phyloP scores from a whole-genome alignment of 1,140 invertebrate genomes.

The Drosophila neocordata region DNA sequence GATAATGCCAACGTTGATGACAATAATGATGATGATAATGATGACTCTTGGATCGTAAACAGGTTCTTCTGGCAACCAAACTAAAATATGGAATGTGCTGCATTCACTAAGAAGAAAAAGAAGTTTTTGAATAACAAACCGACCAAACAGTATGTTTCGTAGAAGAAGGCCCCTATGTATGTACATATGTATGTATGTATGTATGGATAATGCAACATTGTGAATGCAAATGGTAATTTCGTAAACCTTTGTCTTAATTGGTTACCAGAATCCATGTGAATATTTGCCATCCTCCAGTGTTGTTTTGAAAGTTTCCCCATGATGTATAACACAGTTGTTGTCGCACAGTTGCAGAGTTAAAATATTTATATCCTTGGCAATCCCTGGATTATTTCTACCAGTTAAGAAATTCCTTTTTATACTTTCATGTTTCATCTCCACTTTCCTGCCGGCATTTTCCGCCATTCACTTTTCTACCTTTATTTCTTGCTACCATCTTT shows the following conservation, averaged over 20 bases:
- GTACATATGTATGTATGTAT: too few species aligned
- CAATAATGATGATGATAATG: neutral
- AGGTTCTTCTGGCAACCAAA: neutral
- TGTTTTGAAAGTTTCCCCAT: too few species aligned
- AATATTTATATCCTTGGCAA: neutral
- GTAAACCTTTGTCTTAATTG: too few species aligned
- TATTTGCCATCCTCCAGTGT: too few species aligned
- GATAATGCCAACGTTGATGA: constrained; percentile 2
- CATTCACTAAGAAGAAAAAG: too few species aligned
- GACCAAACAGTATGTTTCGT: too few species aligned
- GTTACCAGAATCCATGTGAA: too few species aligned
- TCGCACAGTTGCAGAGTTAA: neutral
- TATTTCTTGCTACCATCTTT: neutral
- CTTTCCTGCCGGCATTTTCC: neutral
- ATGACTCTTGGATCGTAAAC: constrained; percentile 9
- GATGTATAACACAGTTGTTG: too few species aligned
- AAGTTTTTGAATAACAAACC: too few species aligned
- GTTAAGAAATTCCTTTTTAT: neutral
- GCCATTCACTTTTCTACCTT: constrained; percentile 16
- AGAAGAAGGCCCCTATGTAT: too few species aligned
- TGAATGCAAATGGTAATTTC: too few species aligned
- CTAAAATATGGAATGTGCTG: neutral
- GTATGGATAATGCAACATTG: too few species aligned
- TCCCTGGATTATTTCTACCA: neutral
- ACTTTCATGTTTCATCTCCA: constrained; percentile 12